Percentiles rank a stretch among this genome's conserved stretches.
These are phyloP conservation scores for Drosophila monieri DNA, from an alignment of 2,888 invertebrate genomes.

Conservation along the genomic window DNA sequence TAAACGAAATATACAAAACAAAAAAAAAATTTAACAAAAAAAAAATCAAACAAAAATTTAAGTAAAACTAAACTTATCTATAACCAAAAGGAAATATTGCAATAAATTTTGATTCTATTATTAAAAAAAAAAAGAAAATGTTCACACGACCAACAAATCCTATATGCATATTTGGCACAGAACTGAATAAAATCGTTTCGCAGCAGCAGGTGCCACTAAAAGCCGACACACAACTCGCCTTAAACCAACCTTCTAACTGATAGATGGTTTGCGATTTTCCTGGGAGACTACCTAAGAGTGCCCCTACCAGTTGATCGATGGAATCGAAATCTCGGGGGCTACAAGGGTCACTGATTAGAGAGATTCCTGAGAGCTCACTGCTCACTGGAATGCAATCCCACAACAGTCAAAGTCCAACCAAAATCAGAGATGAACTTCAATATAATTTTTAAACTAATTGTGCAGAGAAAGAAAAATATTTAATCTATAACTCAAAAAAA, in stretches of 20 bases:
- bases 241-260: conserved; percentile 6
- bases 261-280: not conserved
- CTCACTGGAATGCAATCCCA: conserved; percentile 5
- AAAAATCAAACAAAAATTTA: conserved; percentile 25
- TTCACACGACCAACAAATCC: conserved; percentile 30
- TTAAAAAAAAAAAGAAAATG: conserved; percentile 3
- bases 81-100: conserved; percentile 35
- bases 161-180: conserved; percentile 28
- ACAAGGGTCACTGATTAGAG: conserved; percentile 6
- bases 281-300: conserved; percentile 15
- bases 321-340: conserved; percentile 15
- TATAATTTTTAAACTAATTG: conserved; percentile 35
- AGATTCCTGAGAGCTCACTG: conserved; percentile 10
- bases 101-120: conserved; percentile 40
- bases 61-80: conserved; percentile 37
- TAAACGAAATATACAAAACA: conserved; percentile 24
- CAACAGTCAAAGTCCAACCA: conserved; percentile 31
- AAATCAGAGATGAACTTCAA: conserved; percentile 40
- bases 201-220: conserved; percentile 16
- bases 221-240: conserved; percentile 25
- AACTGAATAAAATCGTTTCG: conserved; percentile 26
- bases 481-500: conserved; percentile 12
- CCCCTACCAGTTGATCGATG: conserved; percentile 7
- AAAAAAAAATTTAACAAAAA: conserved; percentile 18
- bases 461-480: conserved; percentile 14